Conservation (phyloP, 2,113 vertebrate species). For the Mus spicilegus region DNA sequence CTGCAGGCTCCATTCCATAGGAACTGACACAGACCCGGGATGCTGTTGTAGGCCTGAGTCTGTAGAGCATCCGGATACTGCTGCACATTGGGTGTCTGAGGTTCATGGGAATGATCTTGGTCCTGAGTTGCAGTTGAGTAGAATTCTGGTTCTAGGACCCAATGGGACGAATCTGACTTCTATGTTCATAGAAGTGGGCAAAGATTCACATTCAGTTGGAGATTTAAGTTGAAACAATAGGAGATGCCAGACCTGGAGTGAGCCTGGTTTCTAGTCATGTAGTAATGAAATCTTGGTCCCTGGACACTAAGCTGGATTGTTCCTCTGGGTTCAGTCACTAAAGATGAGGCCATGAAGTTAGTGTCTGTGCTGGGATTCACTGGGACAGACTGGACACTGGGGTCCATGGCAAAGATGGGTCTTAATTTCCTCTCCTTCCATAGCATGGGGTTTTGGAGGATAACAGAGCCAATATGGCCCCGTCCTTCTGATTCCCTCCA, state of each 20-base stretch:
- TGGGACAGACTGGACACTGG: background rate
- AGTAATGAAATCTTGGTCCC: background rate
- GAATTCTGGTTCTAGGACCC: background rate
- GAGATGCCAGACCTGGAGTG: background rate
- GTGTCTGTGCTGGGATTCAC: background rate
- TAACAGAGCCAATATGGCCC: background rate
- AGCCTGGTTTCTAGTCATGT: background rate
- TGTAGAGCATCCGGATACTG: background rate
- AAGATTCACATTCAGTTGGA: background rate
- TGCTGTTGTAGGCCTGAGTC: background rate
- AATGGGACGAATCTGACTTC: background rate
- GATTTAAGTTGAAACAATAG: background rate
- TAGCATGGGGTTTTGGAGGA: background rate
- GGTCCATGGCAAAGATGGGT: background rate
- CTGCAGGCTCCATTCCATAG: background rate
- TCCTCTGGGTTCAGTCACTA: background rate
- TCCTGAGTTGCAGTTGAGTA: background rate
- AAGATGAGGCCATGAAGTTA: background rate
- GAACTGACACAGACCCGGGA: background rate
- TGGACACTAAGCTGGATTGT: background rate
- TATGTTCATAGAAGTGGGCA: rapidly evolving
- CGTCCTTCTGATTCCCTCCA: background rate
- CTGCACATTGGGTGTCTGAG: background rate
- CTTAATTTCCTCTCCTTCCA: background rate
- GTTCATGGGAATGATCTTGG: background rate